Evolutionary conservation across 2,797 vertebrate species (phyloP).

Genomic region (Brachyrhaphis roseni): DNA sequence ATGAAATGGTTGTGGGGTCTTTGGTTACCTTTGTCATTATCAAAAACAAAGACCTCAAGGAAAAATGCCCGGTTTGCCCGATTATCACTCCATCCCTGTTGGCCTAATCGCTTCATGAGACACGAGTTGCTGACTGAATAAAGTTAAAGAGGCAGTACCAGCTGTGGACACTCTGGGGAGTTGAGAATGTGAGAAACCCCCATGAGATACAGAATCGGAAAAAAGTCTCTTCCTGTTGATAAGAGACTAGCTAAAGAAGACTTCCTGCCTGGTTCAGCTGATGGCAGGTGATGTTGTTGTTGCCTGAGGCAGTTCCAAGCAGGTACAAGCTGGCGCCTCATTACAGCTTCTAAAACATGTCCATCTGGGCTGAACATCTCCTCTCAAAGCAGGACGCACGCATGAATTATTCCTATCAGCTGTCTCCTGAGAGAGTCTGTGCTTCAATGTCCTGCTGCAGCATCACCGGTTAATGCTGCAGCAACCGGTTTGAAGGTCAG

Average conservation of each 20-base stretch:
- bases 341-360: conserved; percentile 2
- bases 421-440: not conserved
- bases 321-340: not conserved
- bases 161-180: not conserved
- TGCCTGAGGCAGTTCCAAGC: not conserved
- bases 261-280: not conserved
- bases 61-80: not conserved
- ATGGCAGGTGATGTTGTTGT: conserved; percentile 1
- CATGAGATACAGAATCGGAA: not conserved
- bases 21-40: not conserved
- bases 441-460: not conserved
- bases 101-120: not conserved
- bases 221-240: not conserved
- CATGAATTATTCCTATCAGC: not conserved
- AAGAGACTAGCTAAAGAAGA: not conserved
- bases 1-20: not conserved
- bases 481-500: not conserved
- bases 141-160: not conserved
- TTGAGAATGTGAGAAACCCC: not conserved
- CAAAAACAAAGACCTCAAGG: not conserved
- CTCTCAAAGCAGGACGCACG: not conserved
- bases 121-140: not conserved
- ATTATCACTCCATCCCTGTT: not conserved
- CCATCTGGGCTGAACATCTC: conserved; percentile 1
- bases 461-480: too few relatives aligned